Evolutionary conservation across 2,888 invertebrate genomes (phyloP), one percentile per base, ranked within the genome.

Genomic region (Erpobdella octoculata): DNA sequence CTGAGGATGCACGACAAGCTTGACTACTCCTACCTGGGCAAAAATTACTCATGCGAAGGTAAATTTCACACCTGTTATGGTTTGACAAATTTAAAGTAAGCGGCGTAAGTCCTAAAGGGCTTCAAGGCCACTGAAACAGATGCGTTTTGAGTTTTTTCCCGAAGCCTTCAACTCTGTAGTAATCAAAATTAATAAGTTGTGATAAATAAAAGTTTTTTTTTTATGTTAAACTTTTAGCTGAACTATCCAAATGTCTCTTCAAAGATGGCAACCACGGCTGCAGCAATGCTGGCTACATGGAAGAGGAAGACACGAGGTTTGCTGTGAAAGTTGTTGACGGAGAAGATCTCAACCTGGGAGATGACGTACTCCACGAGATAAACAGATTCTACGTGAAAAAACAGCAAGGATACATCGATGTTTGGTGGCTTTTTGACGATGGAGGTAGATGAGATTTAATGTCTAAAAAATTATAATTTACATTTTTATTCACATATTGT

Each of bases 371-470:
- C 0, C 62, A 62, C 62, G 73, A 72, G 12, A 71, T 76, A 25
- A 73, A 72, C 53, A 64, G 69, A 12, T 76, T 76, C 72, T 75
- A 76, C n/a, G 71, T 67, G 75, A 91, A 91, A 80, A 88, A 91
- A 79, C 87, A 89, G 77, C 90, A 90, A 80, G 91, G 91, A 33
- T 89, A 91, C 5, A 93, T 95, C 76, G 94, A 95, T 83, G 94
- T 95, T 15, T 95, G 94, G 94, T 97, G 96, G 96, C 86, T 97
- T 0, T 96, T 94, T 81, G 96, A 97, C 80, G 96, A 96, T 80
- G 96, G 95, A 82, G 94, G 93, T 93, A 38, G 28, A 28, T 36
- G 0, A 58, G 25, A 8, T 9, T n/a, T 33, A 9, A 25, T 15
- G 8, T 31, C 33, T 31, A 21, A 21, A 21, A 25, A 12, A 66